These are phyloP conservation scores for Pseudocheirus occidentalis DNA, from an alignment of 2,797 vertebrate genomes.

Conservation along the genomic window DNA sequence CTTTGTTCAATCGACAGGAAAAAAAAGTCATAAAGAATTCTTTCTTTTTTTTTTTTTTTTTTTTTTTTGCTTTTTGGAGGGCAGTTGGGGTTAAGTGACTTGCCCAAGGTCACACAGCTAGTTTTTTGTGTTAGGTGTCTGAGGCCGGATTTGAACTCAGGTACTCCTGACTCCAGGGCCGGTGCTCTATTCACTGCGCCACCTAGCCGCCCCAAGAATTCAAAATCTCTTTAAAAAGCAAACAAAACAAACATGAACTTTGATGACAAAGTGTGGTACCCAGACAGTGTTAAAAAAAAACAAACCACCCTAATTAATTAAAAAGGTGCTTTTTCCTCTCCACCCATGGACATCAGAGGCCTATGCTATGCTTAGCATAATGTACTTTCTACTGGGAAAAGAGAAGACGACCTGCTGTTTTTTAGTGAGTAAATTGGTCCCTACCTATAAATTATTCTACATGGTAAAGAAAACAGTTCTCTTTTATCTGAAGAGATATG, in stretches of 20 bases:
- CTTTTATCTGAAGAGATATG: constrained; percentile 76
- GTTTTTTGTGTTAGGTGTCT: too few relatives aligned
- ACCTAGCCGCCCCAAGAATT: too few relatives aligned
- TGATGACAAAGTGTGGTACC: constrained; percentile 23
- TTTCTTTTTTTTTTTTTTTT: too few relatives aligned
- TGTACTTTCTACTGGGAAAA: constrained; percentile 70
- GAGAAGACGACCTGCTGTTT: constrained; percentile 71
- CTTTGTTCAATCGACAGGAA: background rate
- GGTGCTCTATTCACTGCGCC: too few relatives aligned
- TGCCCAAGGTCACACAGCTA: too few relatives aligned
- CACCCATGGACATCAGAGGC: constrained; percentile 38
- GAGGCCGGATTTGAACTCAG: too few relatives aligned
- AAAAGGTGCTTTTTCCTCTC: constrained; percentile 59
- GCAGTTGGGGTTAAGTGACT: too few relatives aligned
- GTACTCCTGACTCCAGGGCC: too few relatives aligned
- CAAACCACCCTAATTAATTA: constrained; percentile 67
- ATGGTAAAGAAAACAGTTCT: constrained; percentile 72
- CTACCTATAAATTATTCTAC: constrained; percentile 85
- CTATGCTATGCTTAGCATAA: constrained; percentile 65
- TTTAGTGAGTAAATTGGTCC: constrained; percentile 78
- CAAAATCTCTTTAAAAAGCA: constrained; percentile 18
- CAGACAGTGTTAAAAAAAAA: constrained; percentile 11
- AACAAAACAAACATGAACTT: constrained; percentile 45
- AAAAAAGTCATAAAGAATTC: background rate
- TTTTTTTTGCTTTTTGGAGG: too few relatives aligned